Evolutionary conservation across 2,888 invertebrate genomes (phyloP).

Genomic region (Himalopsyche tibetana): DNA sequence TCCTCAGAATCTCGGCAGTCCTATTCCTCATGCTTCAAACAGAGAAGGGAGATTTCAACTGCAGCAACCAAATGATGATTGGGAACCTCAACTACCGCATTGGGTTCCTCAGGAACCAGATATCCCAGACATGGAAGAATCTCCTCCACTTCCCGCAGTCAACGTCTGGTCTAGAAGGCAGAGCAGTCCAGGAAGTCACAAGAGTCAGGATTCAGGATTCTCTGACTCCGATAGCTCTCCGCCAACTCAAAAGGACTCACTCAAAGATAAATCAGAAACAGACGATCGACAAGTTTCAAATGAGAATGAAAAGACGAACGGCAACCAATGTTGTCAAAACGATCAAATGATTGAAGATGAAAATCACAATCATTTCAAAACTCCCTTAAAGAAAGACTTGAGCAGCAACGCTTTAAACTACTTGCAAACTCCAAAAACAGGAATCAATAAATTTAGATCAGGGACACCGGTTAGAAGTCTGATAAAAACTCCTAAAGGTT

Average conservation of each 20-base stretch:
- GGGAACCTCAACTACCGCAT: slow-evolving; percentile 76
- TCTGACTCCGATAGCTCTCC: slow-evolving; percentile 85
- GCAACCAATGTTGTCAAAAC: slow-evolving; percentile 50
- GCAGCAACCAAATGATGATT: slow-evolving; percentile 71
- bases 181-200: slow-evolving; percentile 80
- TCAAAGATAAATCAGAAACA: slow-evolving; percentile 69
- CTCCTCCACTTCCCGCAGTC: slow-evolving; percentile 71
- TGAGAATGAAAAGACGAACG: slow-evolving; percentile 67
- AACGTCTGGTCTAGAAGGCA: slow-evolving; percentile 74
- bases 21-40: slow-evolving; percentile 71
- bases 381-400: slow-evolving; percentile 57
- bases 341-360: slow-evolving; percentile 70
- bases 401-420: slow-evolving; percentile 55
- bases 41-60: slow-evolving; percentile 69
- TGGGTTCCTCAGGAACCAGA: slow-evolving; percentile 69
- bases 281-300: slow-evolving; percentile 56
- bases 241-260: slow-evolving; percentile 73
- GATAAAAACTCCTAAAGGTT: slow-evolving; percentile 76
- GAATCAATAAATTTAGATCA: slow-evolving; percentile 50
- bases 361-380: slow-evolving; percentile 65
- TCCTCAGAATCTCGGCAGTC: slow-evolving; percentile 73
- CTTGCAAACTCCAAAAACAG: slow-evolving; percentile 59
- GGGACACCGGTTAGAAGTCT: slow-evolving; percentile 71
- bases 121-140: slow-evolving; percentile 66
- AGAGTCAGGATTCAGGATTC: slow-evolving; percentile 88